phyloP scores from a whole-genome alignment of 1,140 invertebrate genomes.

The Thalassaphorura encarpata region DNA sequence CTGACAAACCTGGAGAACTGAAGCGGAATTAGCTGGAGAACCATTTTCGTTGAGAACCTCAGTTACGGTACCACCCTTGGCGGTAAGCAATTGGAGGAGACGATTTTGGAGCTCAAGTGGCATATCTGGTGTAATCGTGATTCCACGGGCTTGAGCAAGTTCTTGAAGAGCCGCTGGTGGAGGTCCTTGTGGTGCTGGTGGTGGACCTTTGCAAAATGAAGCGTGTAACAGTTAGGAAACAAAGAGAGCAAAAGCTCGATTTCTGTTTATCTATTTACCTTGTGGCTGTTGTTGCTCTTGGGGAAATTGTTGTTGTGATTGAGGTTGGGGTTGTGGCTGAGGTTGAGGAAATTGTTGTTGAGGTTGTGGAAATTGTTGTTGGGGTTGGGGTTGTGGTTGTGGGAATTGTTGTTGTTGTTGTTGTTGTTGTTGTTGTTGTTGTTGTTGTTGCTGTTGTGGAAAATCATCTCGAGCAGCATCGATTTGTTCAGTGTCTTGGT shows the following conservation, averaged over 20 bases:
- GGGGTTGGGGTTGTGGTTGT: not conserved
- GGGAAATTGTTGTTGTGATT: conserved; percentile 12
- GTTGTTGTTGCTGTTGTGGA: conserved; percentile 13
- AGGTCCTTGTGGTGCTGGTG: conserved; percentile 11
- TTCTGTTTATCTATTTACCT: too few relatives aligned
- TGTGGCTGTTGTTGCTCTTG: conserved; percentile 3
- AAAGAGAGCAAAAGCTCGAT: too few relatives aligned
- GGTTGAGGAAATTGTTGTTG: conserved; percentile 1
- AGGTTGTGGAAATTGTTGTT: not conserved
- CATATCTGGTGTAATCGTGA: conserved; percentile 37
- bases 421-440: conserved; percentile 13
- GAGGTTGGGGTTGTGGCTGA: conserved; percentile 15
- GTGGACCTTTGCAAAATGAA: conserved; percentile 4
- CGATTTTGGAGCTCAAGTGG: conserved; percentile 42
- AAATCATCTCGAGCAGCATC: conserved; percentile 1
- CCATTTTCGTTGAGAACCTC: conserved; percentile 31
- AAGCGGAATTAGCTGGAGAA: conserved; percentile 28
- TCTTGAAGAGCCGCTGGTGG: conserved; percentile 25
- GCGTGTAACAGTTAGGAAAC: too few relatives aligned
- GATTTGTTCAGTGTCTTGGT: conserved; percentile 9
- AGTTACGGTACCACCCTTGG: conserved; percentile 35
- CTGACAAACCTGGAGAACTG: conserved; percentile 22
- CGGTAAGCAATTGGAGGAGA: conserved; percentile 44
- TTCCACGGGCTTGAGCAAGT: conserved; percentile 30
- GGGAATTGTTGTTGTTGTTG: conserved; percentile 2